phyloP scores from a whole-genome alignment of 2,797 vertebrate species.

The Sebastes miniatus region DNA sequence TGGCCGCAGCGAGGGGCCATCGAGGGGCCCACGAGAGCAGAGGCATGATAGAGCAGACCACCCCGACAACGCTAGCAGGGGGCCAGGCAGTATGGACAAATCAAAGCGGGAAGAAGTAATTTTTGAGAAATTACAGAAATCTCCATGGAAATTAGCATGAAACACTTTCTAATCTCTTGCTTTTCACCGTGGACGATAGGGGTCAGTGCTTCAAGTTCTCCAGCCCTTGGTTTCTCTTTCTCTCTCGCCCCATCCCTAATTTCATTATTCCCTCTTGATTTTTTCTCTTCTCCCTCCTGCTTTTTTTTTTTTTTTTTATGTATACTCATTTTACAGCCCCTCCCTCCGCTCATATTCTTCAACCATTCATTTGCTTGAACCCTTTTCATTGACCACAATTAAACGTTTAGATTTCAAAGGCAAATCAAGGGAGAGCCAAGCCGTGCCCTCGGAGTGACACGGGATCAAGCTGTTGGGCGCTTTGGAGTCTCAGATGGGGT shows the following conservation, averaged over 20 bases:
- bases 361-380: slow-evolving; percentile 80
- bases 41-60: slow-evolving; percentile 92
- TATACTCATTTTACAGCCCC: slow-evolving; percentile 78
- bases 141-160: slow-evolving; percentile 99
- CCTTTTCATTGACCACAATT: slow-evolving; percentile 83
- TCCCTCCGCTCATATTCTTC: slow-evolving; percentile 75
- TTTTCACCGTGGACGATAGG: slow-evolving; percentile 93
- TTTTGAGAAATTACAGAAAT: slow-evolving; percentile 99
- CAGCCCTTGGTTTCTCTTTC: slow-evolving; percentile 73
- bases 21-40: slow-evolving; percentile 84
- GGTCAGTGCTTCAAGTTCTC: slow-evolving; percentile 94
- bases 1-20: slow-evolving; percentile 89
- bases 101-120: slow-evolving; percentile 90
- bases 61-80: slow-evolving; percentile 85
- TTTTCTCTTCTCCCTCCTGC: slow-evolving; percentile 55
- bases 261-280: slow-evolving; percentile 92
- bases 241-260: slow-evolving; percentile 84
- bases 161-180: slow-evolving; percentile 98
- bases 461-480: slow-evolving; percentile 82
- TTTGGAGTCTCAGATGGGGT: slow-evolving; percentile 73
- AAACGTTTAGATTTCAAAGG: slow-evolving; percentile 85
- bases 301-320: slow-evolving; percentile 78
- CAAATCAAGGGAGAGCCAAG: slow-evolving; percentile 79
- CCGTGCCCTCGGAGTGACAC: slow-evolving; percentile 79
- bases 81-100: slow-evolving; percentile 85